Evolutionary conservation across 2,797 vertebrate species (phyloP).

Genomic region (Anisognathus igniventris): DNA sequence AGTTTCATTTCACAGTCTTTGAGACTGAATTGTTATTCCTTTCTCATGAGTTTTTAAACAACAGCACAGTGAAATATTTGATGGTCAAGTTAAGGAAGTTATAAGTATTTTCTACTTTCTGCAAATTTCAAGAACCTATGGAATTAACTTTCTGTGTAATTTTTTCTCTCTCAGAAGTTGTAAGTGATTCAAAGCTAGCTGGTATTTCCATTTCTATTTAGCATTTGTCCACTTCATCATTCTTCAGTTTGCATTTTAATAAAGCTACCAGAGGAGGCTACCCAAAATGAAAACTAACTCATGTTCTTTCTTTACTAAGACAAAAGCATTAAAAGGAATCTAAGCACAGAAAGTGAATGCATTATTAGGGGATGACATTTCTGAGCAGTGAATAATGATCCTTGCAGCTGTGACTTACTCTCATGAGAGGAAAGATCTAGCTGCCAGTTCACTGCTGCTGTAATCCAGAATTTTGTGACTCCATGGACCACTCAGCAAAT

Average conservation of each 20-base stretch:
- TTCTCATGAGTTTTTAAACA: background rate
- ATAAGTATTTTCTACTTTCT: background rate
- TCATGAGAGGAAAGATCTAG: background rate
- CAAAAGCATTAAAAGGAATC: background rate
- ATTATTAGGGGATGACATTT: background rate
- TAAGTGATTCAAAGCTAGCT: background rate
- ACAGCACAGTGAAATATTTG: background rate
- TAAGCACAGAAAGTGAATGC: background rate
- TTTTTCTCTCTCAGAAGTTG: background rate
- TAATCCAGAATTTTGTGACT: background rate
- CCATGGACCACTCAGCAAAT: background rate
- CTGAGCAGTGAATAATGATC: background rate
- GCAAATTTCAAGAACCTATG: background rate
- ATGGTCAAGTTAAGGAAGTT: background rate
- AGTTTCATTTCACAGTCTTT: background rate
- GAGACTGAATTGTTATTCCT: background rate
- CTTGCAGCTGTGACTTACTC: background rate
- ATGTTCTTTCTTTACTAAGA: background rate
- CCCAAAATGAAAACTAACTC: conserved; percentile 13
- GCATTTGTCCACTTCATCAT: background rate
- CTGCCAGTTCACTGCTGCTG: background rate
- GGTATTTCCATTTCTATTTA: background rate
- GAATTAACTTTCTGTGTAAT: background rate
- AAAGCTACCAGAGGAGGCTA: background rate
- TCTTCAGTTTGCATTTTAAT: conserved; percentile 35